Base-by-base conservation (phyloP, 2,113 vertebrate genomes). In the Nyctibius bracteatus region DNA sequence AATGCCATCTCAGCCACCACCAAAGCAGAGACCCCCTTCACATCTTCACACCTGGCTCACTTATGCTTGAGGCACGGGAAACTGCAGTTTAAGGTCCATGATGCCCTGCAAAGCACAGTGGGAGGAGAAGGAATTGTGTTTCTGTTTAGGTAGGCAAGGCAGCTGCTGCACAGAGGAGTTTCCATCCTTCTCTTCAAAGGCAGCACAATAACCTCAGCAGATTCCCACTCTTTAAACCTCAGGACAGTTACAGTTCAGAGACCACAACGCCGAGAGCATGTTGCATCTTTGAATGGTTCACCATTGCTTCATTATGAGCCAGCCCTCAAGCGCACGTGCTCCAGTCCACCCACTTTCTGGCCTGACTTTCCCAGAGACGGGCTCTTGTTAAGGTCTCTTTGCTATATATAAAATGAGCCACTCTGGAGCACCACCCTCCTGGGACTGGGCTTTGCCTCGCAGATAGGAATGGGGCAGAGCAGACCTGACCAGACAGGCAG, bases 41-140 rank as follows among this genome's bases (percentile, higher is more conserved):
- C 17, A 18, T 67, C 61, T 73, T 95, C 59, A 41, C 49, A 86
- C 13, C 35, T 83, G 55, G 9, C 20, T 92, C 24, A 47, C 43
- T 70, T 57, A 46, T 51, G 78, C 35, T 88, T 41, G 37, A 2
- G 3, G 5, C 31, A 20, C 5, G 8, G 27, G 84, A 72, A 83
- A 43, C 47, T 59, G 31, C 30, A 55, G 21, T 78, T 44, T 62
- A 71, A 87, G 21, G 47, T 57, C 30, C 12, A 43, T 14, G 15
- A 46, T 55, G 17, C 4, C 12, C 20, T 3, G 2, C 3, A 0
- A 35, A 27, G 39, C 18, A 16, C 12, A 86, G 31, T 0, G 0
- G 37, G n/a, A 67, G 7, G 25, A 67, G 87, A 96, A 73, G 14
- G 3, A 73, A 75, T 21, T 67, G 33, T 85, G 46, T 73, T 88